phyloP scores from a whole-genome alignment of 92 coral and sea anemone species.

The Micromussa lordhowensis region DNA sequence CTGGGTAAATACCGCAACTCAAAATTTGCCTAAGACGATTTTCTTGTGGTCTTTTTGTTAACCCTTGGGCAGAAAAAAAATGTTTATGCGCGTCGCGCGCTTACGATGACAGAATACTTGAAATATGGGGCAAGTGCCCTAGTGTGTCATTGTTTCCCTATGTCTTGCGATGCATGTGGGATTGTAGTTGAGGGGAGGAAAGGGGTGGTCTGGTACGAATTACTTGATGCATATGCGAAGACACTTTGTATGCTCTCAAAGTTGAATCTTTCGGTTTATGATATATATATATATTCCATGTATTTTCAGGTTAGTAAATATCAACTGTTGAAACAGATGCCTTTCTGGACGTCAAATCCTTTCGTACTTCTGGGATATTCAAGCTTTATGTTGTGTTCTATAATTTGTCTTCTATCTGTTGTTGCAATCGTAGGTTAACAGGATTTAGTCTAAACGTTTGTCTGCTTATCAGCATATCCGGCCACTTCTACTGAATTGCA shows the following conservation, averaged over 20 bases:
- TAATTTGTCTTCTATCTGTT: constrained; percentile 4
- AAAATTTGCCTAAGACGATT: background rate
- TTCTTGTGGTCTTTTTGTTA: too few relatives aligned
- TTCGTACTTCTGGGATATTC: too few relatives aligned
- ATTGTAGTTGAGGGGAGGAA: background rate
- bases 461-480: background rate
- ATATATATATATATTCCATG: too few relatives aligned
- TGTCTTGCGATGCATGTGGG: background rate
- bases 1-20: background rate
- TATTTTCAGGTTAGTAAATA: background rate
- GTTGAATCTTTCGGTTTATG: background rate
- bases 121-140: background rate
- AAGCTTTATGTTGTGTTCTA: background rate
- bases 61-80: background rate
- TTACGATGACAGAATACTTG: constrained; percentile 12
- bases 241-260: background rate
- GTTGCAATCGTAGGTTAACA: constrained; percentile 7
- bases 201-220: background rate
- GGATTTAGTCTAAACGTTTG: background rate
- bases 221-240: background rate
- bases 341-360: background rate
- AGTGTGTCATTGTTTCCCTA: background rate
- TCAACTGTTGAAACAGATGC: background rate
- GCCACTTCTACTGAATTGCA: background rate
- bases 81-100: background rate